Evolutionary conservation across 2,113 vertebrate genomes (phyloP), one percentile per base, ranked within the genome.

Genomic region (Corythaixoides concolor): DNA sequence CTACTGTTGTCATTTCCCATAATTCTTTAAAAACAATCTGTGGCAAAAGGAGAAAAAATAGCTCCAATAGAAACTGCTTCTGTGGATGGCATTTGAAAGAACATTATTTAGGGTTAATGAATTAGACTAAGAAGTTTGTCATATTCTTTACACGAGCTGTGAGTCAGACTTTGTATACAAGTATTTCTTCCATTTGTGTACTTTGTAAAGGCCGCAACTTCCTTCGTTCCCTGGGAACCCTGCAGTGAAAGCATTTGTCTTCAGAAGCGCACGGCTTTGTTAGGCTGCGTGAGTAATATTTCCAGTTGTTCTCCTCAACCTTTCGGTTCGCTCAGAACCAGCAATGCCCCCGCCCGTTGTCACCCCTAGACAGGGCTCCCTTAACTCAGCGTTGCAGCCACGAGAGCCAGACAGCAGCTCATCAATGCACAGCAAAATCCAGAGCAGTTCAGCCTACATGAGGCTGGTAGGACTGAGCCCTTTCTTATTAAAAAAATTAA

Each of bases 1-100:
- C 88, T 94, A 70, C 74, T 82, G 73, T 85, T 95, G 92, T 87
- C 92, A 92, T 93, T 95, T 96, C 79, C 76, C 80, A 87, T 96
- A 95, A 96, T 95, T 96, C 92, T 95, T 96, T 87, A 84, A 84
- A 96, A 96, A 94, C 93, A 89, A 58, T 92, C 83, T 68, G 64
- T 75, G 70, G 69, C 45, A 91, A 91, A 85, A 94, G 32, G 47
- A 92, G 72, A 53, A 96, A 95, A 95, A 95, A 95, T 72, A 88
- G 74, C 77, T 92, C 81, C n/a, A 55, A 79, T 56, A 95, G 66
- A 80, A 95, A 91, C 52, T 49, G 83, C 89, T 94, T 88, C 84
- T 88, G 74, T 53, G 78, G 59, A 89, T 77, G 63, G 77, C 52
- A 88, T 93, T 89, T 85, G 94, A 95, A 93, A 96, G 84, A 81